phyloP scores from a whole-genome alignment of 2,888 invertebrate species.

The Cryptus armator region DNA sequence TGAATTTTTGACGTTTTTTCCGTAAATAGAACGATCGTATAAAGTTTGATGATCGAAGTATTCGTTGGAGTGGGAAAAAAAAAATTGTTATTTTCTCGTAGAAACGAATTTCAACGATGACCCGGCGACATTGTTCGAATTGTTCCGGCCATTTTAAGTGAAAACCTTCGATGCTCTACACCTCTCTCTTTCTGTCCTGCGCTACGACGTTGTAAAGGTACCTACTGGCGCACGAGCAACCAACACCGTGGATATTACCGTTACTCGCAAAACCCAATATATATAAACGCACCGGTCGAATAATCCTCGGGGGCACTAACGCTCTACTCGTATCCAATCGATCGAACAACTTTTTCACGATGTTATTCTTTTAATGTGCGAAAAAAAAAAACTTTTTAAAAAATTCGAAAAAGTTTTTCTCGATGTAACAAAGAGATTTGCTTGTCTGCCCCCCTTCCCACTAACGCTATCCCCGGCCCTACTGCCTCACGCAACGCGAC shows the following conservation, averaged over 20 bases:
- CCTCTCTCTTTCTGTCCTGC: constrained; percentile 58
- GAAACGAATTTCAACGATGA: constrained; percentile 21
- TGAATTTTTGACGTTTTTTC: not conserved
- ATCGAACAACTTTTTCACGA: not conserved
- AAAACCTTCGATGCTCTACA: constrained; percentile 56
- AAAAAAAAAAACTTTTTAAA: constrained; percentile 6
- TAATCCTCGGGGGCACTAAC: constrained; percentile 3
- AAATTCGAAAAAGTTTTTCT: constrained; percentile 7
- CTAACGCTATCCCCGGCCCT: constrained; percentile 34
- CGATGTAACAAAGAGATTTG: constrained; percentile 34
- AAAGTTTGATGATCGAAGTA: not conserved
- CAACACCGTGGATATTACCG: constrained; percentile 23
- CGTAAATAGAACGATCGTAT: not conserved
- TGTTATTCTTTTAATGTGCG: not conserved
- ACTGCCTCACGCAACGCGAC: constrained; percentile 25
- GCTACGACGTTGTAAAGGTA: constrained; percentile 19
- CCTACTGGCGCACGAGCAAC: constrained; percentile 30
- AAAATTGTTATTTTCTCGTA: not conserved
- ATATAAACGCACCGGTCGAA: constrained; percentile 4
- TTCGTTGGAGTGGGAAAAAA: not conserved
- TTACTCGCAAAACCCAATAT: constrained; percentile 36
- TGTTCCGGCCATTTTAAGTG: constrained; percentile 78
- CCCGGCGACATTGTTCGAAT: constrained; percentile 71
- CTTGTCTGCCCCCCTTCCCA: constrained; percentile 36
- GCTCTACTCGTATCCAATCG: not conserved